Evolutionary conservation across 1,140 invertebrate species (phyloP), one percentile per base, ranked within the genome.

Genomic region (Arctopsyche grandis): DNA sequence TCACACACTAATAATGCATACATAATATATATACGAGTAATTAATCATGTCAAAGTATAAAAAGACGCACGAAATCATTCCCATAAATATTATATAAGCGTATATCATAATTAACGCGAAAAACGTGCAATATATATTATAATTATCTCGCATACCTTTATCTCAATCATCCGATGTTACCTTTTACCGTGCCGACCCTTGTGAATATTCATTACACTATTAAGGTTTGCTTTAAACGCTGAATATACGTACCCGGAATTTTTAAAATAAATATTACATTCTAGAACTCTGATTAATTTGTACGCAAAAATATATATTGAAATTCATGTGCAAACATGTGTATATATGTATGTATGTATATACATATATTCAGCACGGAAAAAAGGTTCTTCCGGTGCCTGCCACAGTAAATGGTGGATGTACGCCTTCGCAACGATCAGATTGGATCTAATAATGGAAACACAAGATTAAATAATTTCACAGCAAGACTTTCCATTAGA

Each of bases 381-480:
- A 52, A 60, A 60, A 9, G 56, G 16, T 21, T 60, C 56, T 16
- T 60, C 14, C 7, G 56, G 21, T 19, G 26, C 4, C 24, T 29
- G 21, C 63, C 24, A 56, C 26, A 56, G 24, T 58, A 29, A 56
- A 16, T 0, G 14, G 12, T 70, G 10, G 38, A 70, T 70, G 26
- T 52, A 52, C 48, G 48, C 48, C 12, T 14, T 4, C 9, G 46
- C 14, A 48, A 48, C 46, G 16, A 12, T 19, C n/a, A 22, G 24
- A 66, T 66, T 66, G 19, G 63, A 26, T 66, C 63, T 66, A 66
- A 26, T 66, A 66, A 66, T 29, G 63, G 63, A 66, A 66, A 66
- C 63, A 66, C 24, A 22, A 66, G 63, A 66, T 66, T 66, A 66
- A 66, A 66, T 66, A 66, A 66, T 0, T 22, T 52, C 63, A 0